Evolutionary conservation across 2,113 vertebrate species (phyloP), one percentile per base, ranked within the genome.

Genomic region (Todiramphus chloris): DNA sequence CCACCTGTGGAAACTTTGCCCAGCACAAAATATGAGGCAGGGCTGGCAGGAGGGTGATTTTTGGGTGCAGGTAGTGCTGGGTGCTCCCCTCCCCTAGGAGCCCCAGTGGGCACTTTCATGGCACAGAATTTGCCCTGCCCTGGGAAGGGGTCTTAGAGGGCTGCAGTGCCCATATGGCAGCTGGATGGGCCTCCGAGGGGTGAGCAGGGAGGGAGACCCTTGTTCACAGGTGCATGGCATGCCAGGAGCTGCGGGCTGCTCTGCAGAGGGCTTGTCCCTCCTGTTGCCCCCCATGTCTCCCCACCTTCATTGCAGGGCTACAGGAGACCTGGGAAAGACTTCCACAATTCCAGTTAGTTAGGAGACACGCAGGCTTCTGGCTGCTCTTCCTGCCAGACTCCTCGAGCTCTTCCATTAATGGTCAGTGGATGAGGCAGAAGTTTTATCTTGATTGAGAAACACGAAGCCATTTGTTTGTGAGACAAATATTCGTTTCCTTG

Each of bases 361-460:
- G 79, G 88, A 93, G 73, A 89, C 13, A 12, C 0, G 4, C 58
- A 81, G 56, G 27, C 68, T 93, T 69, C 92, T 83, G 81, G 39
- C 56, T 78, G 43, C 31, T 77, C 16, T 68, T 91, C 46, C n/a
- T 80, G 87, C 66, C 78, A 73, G 79, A 75, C 51, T 46, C 43
- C 1, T 1, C 0, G 0, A 93, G 48, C 44, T 88, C 83, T 95
- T 94, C 89, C 58, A 69, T 89, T 80, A 95, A 93, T 73, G 69
- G 75, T 53, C 88, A 90, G 76, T 62, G 56, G 28, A 87, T 50
- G 35, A 94, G 33, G 55, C 78, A 93, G 24, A 80, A 90, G 39
- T 88, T 84, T 89, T 69, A 95, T 93, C 79, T 90, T 80, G 72
- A 89, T 5, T 68, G 82, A 87, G 79, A 94, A 93, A 76, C 51